Conservation (phyloP, 1,140 invertebrate species). For the Bombus balteatus region DNA sequence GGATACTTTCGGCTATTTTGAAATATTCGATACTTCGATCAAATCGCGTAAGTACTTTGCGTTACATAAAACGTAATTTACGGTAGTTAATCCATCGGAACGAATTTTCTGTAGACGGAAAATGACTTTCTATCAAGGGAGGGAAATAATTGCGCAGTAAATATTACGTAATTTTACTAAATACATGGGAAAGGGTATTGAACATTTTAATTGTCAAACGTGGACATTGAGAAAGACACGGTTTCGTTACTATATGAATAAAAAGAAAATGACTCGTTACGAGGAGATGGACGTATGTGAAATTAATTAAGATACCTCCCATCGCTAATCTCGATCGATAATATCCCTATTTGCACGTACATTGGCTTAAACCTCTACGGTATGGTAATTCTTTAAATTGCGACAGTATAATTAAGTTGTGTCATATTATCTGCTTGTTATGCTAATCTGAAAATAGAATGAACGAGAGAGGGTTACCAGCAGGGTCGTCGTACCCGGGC, state of each 20-base stretch:
- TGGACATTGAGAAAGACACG: background rate
- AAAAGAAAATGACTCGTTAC: too few relatives aligned
- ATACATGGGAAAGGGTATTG: background rate
- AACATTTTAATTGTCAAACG: background rate
- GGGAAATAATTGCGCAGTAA: background rate
- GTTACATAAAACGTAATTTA: background rate
- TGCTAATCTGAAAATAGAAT: constrained; percentile 39
- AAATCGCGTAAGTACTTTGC: background rate
- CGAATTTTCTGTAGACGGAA: too few relatives aligned
- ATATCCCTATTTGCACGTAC: background rate
- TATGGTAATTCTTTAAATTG: constrained; percentile 31
- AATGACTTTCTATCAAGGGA: background rate
- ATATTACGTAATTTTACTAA: background rate
- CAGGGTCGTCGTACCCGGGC: constrained; percentile 1
- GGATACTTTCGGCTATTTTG: background rate
- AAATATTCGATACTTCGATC: background rate
- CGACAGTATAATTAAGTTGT: constrained; percentile 26
- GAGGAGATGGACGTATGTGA: background rate
- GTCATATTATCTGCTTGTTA: constrained; percentile 31
- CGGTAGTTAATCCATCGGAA: background rate
- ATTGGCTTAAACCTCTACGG: background rate
- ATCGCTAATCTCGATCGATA: constrained; percentile 8
- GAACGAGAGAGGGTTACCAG: constrained; percentile 15
- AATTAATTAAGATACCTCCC: background rate
- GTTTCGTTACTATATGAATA: background rate